Conservation (phyloP, 2,888 invertebrate genomes). For the Trichogramma evanescens region DNA sequence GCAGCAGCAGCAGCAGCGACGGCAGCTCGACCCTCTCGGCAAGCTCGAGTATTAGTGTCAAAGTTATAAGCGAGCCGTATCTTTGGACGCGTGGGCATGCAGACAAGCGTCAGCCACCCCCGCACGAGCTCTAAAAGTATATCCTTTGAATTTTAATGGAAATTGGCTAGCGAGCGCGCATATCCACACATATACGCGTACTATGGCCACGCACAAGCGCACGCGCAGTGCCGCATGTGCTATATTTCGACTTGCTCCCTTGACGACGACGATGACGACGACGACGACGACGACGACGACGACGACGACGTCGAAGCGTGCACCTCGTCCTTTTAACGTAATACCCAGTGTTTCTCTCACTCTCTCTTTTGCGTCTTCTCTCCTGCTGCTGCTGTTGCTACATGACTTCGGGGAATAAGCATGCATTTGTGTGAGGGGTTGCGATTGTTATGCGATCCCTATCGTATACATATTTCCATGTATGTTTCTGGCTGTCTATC, state of each 20-base stretch:
- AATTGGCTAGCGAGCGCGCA: slow-evolving; percentile 4
- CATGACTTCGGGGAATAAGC: neutral
- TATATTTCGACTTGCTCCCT: too few species aligned
- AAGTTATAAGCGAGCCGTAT: slow-evolving; percentile 19
- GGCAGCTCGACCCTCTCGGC: slow-evolving; percentile 1
- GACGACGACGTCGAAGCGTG: too few species aligned
- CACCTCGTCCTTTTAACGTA: slow-evolving; percentile 1
- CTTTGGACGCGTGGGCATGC: slow-evolving; percentile 3
- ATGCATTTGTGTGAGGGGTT: too few species aligned
- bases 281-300: too few species aligned
- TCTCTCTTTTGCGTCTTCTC: neutral
- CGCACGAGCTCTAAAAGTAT: neutral
- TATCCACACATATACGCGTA: neutral
- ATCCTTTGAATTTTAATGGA: slow-evolving; percentile 27
- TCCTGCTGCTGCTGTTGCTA: neutral
- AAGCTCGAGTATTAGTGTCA: slow-evolving; percentile 13
- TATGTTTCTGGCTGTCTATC: too few species aligned
- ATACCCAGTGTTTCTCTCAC: neutral
- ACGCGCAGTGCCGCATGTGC: neutral
- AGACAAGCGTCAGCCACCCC: neutral
- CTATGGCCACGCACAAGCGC: neutral
- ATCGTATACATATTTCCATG: too few species aligned
- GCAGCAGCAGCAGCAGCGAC: neutral
- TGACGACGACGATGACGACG: too few species aligned
- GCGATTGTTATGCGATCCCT: too few species aligned